phyloP scores from a whole-genome alignment of 2,113 vertebrate genomes.

The Indri indri region DNA sequence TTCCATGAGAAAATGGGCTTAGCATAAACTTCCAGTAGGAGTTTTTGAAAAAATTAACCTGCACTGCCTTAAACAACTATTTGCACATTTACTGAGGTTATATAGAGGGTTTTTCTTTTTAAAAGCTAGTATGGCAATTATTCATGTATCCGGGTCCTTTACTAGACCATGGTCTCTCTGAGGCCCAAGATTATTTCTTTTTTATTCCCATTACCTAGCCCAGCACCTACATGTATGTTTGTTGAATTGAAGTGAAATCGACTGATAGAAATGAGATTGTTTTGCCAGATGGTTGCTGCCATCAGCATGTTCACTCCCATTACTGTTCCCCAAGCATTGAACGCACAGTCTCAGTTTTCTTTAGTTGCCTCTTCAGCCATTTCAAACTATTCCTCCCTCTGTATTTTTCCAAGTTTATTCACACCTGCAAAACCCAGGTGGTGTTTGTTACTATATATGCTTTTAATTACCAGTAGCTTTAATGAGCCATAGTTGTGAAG shows the following conservation, averaged over 20 bases:
- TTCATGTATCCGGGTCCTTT: background rate
- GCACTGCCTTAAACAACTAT: background rate
- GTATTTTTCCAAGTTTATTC: background rate
- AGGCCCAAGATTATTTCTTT: background rate
- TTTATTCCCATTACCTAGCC: background rate
- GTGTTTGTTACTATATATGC: constrained; percentile 35
- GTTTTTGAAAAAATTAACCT: background rate
- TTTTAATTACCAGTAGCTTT: constrained; percentile 48
- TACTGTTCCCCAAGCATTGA: background rate
- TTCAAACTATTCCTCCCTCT: background rate
- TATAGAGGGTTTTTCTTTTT: background rate
- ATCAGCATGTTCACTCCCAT: background rate
- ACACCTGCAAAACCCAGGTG: constrained; percentile 23
- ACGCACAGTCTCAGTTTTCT: background rate
- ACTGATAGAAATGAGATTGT: background rate
- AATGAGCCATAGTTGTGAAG: constrained; percentile 22
- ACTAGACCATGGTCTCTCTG: background rate
- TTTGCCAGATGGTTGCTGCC: background rate
- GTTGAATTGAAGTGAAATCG: background rate
- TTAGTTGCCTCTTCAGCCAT: background rate
- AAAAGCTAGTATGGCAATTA: background rate
- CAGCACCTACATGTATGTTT: background rate
- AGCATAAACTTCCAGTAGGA: background rate
- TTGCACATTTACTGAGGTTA: background rate
- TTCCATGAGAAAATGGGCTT: background rate